phyloP scores from a whole-genome alignment of 2,797 vertebrate genomes.

The Netta rufina region DNA sequence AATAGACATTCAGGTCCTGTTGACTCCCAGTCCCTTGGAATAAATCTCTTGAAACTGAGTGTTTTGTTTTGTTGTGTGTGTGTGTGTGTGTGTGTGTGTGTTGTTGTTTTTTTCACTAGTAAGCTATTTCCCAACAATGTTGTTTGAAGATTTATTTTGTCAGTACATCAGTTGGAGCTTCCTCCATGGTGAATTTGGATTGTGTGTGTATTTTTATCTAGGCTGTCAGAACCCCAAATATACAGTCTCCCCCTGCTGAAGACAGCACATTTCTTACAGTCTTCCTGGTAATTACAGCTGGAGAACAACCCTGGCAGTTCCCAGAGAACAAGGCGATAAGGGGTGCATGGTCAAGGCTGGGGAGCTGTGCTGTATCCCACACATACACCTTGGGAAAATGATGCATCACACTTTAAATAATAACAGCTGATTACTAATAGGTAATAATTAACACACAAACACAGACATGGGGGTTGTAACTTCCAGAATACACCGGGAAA shows the following conservation, averaged over 20 bases:
- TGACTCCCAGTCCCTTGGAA: background rate
- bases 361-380: background rate
- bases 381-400: background rate
- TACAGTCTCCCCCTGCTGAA: background rate
- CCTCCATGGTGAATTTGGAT: background rate
- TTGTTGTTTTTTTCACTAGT: background rate
- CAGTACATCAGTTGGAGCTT: background rate
- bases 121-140: background rate
- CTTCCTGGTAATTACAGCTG: background rate
- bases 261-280: background rate
- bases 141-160: background rate
- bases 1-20: background rate
- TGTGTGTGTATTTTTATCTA: background rate
- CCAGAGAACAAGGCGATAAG: rapidly evolving
- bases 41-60: background rate
- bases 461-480: background rate
- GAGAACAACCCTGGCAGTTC: background rate
- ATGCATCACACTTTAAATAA: background rate
- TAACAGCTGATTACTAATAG: background rate
- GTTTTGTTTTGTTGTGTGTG: background rate
- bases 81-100: too few relatives aligned
- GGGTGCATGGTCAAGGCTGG: background rate
- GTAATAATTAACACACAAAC: background rate
- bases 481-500: background rate
- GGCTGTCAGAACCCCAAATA: background rate